Percentiles rank a stretch among this genome's conserved stretches.
phyloP scores from a whole-genome alignment of 2,113 vertebrate genomes.

The Brachirus orientalis region DNA sequence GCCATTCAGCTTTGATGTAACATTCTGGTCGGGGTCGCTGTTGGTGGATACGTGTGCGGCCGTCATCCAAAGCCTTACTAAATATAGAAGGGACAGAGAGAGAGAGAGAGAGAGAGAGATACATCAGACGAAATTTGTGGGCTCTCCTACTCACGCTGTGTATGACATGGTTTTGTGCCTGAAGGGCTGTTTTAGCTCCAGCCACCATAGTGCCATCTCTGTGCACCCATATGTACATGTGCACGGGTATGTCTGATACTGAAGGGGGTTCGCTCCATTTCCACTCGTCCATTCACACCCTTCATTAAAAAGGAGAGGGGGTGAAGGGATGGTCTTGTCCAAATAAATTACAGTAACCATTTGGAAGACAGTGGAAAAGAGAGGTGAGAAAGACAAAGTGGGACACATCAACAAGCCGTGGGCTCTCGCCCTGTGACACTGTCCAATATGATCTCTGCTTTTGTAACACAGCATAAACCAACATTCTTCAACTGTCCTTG shows the following conservation, averaged over 20 bases:
- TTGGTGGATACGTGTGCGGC: constrained; percentile 44
- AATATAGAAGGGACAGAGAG: constrained; percentile 63
- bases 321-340: constrained; percentile 62
- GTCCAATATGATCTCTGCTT: constrained; percentile 55
- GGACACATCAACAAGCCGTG: constrained; percentile 63
- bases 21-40: constrained; percentile 64
- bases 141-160: constrained; percentile 29
- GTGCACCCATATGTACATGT: background rate
- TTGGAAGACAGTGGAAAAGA: constrained; percentile 48
- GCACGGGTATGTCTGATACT: background rate
- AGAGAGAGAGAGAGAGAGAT: constrained; percentile 13
- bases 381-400: constrained; percentile 50
- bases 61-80: constrained; percentile 59
- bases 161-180: constrained; percentile 39
- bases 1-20: constrained; percentile 49
- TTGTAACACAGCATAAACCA: constrained; percentile 16
- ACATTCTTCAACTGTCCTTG: constrained; percentile 26
- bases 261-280: constrained; percentile 44
- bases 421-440: constrained; percentile 48
- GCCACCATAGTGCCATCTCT: background rate
- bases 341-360: constrained; percentile 66
- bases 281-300: constrained; percentile 55
- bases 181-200: constrained; percentile 32
- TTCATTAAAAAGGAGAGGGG: constrained; percentile 32
- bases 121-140: constrained; percentile 60